These are phyloP conservation scores for Rotaria socialis DNA, from an alignment of 2,888 invertebrate genomes.

Conservation along the genomic window DNA sequence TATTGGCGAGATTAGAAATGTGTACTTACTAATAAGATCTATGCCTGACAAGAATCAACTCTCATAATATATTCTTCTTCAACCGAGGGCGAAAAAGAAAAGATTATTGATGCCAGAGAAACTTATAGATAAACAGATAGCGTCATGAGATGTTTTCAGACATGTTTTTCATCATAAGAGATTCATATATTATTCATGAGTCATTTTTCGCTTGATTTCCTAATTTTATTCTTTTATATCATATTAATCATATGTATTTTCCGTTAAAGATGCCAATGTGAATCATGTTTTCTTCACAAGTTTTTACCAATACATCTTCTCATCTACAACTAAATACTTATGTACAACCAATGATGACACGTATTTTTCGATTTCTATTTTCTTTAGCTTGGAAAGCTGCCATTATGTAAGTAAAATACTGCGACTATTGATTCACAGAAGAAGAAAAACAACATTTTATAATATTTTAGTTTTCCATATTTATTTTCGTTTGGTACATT, in stretches of 20 bases:
- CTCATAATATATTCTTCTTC: not conserved
- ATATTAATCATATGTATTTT: not conserved
- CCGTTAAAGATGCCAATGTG: not conserved
- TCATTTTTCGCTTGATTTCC: not conserved
- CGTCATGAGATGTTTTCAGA: not conserved
- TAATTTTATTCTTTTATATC: not conserved
- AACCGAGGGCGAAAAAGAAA: not conserved
- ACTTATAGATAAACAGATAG: not conserved
- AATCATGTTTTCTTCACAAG: not conserved
- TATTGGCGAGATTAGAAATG: not conserved
- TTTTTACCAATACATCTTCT: not conserved
- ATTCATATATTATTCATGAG: not conserved
- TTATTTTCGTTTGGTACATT: slow-evolving; percentile 20
- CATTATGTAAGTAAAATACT: slow-evolving; percentile 2
- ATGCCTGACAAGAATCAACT: not conserved
- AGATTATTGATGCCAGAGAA: not conserved
- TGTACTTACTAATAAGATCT: not conserved
- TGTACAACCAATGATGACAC: slow-evolving; percentile 16
- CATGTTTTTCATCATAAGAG: not conserved
- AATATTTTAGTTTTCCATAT: not conserved
- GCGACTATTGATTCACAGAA: not conserved
- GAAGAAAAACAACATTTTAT: not conserved
- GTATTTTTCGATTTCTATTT: slow-evolving; percentile 22
- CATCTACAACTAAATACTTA: not conserved
- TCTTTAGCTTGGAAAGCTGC: slow-evolving; percentile 31